These are phyloP conservation scores for Mercenaria mercenaria DNA, from an alignment of 1,140 invertebrate genomes.

Conservation along the genomic window DNA sequence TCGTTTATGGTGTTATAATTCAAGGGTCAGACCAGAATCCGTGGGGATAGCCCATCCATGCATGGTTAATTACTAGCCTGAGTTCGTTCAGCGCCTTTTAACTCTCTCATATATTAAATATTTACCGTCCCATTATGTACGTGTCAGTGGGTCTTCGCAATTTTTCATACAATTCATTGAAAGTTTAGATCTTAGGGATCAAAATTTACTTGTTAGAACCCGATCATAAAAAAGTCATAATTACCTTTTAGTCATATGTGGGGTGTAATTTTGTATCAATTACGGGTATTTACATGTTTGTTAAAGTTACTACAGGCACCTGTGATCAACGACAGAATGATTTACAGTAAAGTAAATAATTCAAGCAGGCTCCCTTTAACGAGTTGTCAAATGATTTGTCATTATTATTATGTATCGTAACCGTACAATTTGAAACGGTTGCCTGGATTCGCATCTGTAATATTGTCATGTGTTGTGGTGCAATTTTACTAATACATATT, in stretches of 20 bases:
- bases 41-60: conserved; percentile 23
- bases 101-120: conserved; percentile 58
- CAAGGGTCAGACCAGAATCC: background rate
- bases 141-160: conserved; percentile 17
- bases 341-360: background rate
- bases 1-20: conserved; percentile 55
- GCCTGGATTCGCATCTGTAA: no score
- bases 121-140: conserved; percentile 51
- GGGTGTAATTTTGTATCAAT: conserved; percentile 53
- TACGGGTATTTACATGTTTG: conserved; percentile 30
- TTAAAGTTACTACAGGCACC: background rate
- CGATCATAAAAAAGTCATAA: conserved; percentile 48
- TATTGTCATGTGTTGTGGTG: no score
- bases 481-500: no score
- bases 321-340: background rate
- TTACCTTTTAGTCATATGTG: conserved; percentile 37
- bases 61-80: conserved; percentile 21
- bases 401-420: background rate
- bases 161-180: background rate
- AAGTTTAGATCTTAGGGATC: conserved; percentile 42
- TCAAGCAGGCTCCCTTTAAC: background rate
- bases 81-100: background rate
- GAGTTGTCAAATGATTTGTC: background rate
- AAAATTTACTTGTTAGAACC: conserved; percentile 20
- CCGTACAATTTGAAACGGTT: no score